Evolutionary conservation across 2,113 vertebrate genomes (phyloP).

Genomic region (Columba livia): DNA sequence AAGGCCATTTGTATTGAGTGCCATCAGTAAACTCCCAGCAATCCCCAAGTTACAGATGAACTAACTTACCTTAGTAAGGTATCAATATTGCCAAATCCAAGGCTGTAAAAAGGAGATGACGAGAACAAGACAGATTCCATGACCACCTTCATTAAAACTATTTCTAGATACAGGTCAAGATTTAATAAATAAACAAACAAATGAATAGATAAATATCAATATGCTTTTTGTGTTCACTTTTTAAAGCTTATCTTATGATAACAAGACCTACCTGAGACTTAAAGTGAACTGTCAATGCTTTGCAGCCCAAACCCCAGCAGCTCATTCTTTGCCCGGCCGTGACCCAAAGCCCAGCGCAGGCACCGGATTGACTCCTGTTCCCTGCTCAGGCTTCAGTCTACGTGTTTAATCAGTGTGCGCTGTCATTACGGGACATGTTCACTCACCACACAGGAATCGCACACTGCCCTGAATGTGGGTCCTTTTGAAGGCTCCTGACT

Average conservation of each 20-base stretch:
- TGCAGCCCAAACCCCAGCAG: not conserved
- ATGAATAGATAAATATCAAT: not conserved
- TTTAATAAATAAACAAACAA: not conserved
- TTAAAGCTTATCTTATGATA: not conserved
- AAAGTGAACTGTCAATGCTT: not conserved
- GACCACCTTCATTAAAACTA: fast-evolving
- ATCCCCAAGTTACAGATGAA: not conserved
- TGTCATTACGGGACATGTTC: fast-evolving
- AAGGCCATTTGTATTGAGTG: not conserved
- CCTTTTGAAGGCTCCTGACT: not conserved
- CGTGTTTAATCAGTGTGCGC: fast-evolving
- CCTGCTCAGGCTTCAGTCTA: not conserved
- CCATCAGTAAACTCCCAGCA: not conserved
- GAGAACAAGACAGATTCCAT: fast-evolving
- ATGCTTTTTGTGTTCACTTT: not conserved
- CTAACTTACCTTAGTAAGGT: not conserved
- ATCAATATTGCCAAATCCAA: not conserved
- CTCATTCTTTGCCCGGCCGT: not conserved
- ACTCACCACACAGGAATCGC: fast-evolving
- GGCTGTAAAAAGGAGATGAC: not conserved
- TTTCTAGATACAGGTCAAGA: not conserved
- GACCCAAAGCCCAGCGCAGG: not conserved
- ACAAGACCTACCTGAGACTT: not conserved
- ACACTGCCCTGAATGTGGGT: fast-evolving
- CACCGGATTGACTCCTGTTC: not conserved